A percentile compares a stretch with the other conserved stretches of the same genome.
phyloP scores from a whole-genome alignment of 1,140 invertebrate species.

The Chionoecetes opilio region DNA sequence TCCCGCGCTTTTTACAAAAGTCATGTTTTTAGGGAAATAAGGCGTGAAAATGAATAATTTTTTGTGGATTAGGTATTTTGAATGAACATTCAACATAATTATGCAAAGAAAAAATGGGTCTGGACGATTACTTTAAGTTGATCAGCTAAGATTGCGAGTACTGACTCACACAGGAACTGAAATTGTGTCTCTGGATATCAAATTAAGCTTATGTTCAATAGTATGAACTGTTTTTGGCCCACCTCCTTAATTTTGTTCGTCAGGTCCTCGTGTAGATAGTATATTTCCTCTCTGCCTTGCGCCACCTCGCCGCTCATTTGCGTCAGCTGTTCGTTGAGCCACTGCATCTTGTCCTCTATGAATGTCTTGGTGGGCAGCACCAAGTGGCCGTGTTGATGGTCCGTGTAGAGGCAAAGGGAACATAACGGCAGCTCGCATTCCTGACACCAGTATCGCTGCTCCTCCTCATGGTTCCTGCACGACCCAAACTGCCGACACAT shows the following conservation, averaged over 20 bases:
- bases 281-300: neutral
- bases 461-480: conserved; percentile 39
- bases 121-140: no score
- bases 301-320: neutral
- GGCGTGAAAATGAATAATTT: no score
- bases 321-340: neutral
- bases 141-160: no score
- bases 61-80: no score
- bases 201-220: no score
- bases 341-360: neutral
- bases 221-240: no score
- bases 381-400: neutral
- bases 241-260: conserved; percentile 16
- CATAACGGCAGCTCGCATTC: conserved; percentile 8
- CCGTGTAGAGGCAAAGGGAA: conserved; percentile 32
- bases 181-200: no score
- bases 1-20: no score
- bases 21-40: no score
- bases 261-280: neutral
- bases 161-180: no score
- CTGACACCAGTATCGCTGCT: conserved; percentile 39
- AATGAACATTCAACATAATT: no score
- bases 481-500: neutral
- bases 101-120: no score
- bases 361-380: neutral